These are phyloP conservation scores for Scaptomyza pallida DNA, from an alignment of 1,140 invertebrate genomes.

Conservation along the genomic window DNA sequence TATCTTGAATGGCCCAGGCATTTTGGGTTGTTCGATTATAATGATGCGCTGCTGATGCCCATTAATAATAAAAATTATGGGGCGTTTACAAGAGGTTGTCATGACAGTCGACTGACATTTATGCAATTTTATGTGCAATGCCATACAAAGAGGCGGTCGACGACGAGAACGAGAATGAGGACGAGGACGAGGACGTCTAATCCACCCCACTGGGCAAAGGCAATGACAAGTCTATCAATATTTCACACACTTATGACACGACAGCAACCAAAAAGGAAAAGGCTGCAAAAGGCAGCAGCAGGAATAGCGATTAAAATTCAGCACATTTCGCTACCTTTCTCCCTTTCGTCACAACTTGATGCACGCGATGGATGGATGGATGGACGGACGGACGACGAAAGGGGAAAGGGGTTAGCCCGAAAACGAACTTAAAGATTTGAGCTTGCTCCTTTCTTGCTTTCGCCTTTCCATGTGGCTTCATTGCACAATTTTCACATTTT, in stretches of 20 bases:
- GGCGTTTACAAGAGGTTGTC: constrained; percentile 81
- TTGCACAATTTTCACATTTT: constrained; percentile 65
- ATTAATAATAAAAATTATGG: constrained; percentile 82
- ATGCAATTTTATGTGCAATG: constrained; percentile 72
- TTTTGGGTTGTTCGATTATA: constrained; percentile 56
- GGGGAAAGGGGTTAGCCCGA: constrained; percentile 12
- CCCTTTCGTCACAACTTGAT: constrained; percentile 43
- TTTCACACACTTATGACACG: constrained; percentile 78
- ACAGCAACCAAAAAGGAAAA: no score
- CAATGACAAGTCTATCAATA: constrained; percentile 80
- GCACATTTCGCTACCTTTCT: constrained; percentile 24
- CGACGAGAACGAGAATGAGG: constrained; percentile 16
- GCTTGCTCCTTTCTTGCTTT: constrained; percentile 31
- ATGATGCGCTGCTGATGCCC: constrained; percentile 37
- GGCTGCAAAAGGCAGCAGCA: constrained; percentile 53
- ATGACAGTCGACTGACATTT: constrained; percentile 81
- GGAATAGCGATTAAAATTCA: constrained; percentile 60
- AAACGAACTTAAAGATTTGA: constrained; percentile 29
- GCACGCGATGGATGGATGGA: constrained; percentile 30
- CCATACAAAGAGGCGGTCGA: constrained; percentile 30
- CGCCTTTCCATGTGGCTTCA: constrained; percentile 41
- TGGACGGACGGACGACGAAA: no score
- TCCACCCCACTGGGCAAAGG: constrained; percentile 54
- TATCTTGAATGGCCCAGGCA: constrained; percentile 12
- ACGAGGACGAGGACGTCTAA: constrained; percentile 28